A percentile compares a stretch with the other conserved stretches of the same genome.
Conservation (phyloP, 2,113 vertebrate genomes). For the Caloenas nicobarica region DNA sequence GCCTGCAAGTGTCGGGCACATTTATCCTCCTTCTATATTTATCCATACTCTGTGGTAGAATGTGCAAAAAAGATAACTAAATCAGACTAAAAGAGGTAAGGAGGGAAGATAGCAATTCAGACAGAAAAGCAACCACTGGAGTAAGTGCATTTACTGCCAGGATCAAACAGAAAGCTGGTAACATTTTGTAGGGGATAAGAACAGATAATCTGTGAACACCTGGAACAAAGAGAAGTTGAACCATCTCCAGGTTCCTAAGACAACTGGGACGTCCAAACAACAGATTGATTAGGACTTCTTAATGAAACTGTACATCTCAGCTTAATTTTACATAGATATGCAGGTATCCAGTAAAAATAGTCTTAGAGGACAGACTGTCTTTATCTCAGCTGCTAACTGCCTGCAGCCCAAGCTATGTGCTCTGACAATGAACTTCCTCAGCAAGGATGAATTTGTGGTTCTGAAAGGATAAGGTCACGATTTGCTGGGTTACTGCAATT, state of each 20-base stretch:
- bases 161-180: background rate
- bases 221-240: background rate
- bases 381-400: background rate
- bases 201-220: background rate
- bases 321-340: slow-evolving; percentile 32
- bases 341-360: background rate
- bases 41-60: background rate
- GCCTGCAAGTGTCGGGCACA: slow-evolving; percentile 10
- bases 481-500: background rate
- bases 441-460: background rate
- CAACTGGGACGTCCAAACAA: background rate
- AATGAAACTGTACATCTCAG: background rate
- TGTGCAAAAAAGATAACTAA: background rate
- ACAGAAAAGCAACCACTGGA: background rate
- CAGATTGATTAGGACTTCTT: slow-evolving; percentile 16
- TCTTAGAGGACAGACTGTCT: background rate
- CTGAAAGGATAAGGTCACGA: background rate
- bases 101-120: background rate
- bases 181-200: background rate
- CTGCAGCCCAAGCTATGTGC: background rate
- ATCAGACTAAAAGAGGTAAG: background rate
- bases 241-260: background rate
- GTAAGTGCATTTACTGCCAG: background rate
- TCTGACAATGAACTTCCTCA: background rate
- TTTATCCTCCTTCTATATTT: slow-evolving; percentile 45